phyloP scores from a whole-genome alignment of 2,888 invertebrate species.

The Ochropleura leucogaster region DNA sequence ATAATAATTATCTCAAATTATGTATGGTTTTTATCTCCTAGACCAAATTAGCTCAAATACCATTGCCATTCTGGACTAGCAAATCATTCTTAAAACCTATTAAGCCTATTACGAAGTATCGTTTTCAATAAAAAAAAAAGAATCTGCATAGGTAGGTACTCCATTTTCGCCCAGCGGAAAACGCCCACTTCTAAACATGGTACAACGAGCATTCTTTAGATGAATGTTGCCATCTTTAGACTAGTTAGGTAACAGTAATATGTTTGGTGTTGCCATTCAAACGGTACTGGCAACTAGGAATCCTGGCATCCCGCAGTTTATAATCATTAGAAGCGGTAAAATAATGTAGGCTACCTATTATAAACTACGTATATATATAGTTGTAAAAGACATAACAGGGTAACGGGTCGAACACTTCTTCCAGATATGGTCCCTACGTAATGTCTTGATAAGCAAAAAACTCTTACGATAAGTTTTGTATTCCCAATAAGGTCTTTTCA shows the following conservation, averaged over 20 bases:
- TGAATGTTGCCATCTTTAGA: conserved; percentile 7
- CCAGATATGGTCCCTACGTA: conserved; percentile 13
- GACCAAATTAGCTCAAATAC: conserved; percentile 27
- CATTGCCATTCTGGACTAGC: not conserved
- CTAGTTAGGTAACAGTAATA: conserved; percentile 11
- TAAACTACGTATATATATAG: conserved; percentile 45
- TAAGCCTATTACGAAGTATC: conserved; percentile 13
- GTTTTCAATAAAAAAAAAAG: not conserved
- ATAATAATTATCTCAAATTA: no score
- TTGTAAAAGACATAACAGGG: conserved; percentile 26
- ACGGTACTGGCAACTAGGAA: conserved; percentile 37
- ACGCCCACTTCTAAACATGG: conserved; percentile 33
- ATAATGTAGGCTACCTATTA: conserved; percentile 38
- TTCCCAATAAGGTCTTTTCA: not conserved
- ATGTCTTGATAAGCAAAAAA: conserved; percentile 14
- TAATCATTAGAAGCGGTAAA: conserved; percentile 40
- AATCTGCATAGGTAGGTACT: not conserved
- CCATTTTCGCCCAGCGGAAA: conserved; percentile 19
- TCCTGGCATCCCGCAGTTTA: conserved; percentile 29
- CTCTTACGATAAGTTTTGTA: not conserved
- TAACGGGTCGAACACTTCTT: conserved; percentile 11
- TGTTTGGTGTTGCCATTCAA: conserved; percentile 36
- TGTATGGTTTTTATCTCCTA: conserved; percentile 2
- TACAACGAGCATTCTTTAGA: conserved; percentile 25
- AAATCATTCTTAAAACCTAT: conserved; percentile 14